Evolutionary conservation across 2,888 invertebrate species (phyloP), one percentile per base, ranked within the genome.

Genomic region (Pseudanteris insignis): DNA sequence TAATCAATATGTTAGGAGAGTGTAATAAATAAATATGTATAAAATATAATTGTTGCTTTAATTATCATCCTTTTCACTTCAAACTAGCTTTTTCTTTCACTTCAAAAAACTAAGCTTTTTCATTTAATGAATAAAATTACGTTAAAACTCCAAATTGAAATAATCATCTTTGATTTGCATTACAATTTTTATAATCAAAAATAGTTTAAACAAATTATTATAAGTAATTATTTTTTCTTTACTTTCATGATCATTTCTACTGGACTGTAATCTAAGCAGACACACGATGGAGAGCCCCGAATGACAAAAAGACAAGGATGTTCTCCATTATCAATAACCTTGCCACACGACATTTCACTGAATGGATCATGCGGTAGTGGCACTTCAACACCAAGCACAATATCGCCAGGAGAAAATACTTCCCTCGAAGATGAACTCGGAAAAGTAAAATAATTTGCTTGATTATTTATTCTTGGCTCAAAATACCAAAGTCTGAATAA

Each of bases 311-410:
- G 75, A 26, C 77, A 77, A 50, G 79, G 78, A 41, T 77, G 74
- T 48, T 78, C 78, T 14, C 77, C 78, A 8, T 64, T 79, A 12
- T 79, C 79, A 34, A 78, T 78, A 60, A 75, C 77, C 15, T 40
- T 79, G 64, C 77, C 77, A 2, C 73, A 73, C 47, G 78, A 78
- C 53, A 48, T 68, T 9, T 59, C 69, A 26, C 62, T 73, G 36
- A 76, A 77, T 58, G 77, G 76, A 25, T 75, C 76, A 12, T 78
- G 73, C 63, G 75, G 73, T 66, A 78, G 81, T 66, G 81, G 81
- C 14, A 76, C 79, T 9, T 81, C 81, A 14, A 82, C 82, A 2
- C 82, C 82, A 1, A 81, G 82, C 51, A 82, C 82, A 26, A 81
- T 82, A 58, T 81, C 82, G 54, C 82, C 82, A 1, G 81, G 81